Conservation (phyloP, 2,888 invertebrate genomes). For the Parnassius glacialis region DNA sequence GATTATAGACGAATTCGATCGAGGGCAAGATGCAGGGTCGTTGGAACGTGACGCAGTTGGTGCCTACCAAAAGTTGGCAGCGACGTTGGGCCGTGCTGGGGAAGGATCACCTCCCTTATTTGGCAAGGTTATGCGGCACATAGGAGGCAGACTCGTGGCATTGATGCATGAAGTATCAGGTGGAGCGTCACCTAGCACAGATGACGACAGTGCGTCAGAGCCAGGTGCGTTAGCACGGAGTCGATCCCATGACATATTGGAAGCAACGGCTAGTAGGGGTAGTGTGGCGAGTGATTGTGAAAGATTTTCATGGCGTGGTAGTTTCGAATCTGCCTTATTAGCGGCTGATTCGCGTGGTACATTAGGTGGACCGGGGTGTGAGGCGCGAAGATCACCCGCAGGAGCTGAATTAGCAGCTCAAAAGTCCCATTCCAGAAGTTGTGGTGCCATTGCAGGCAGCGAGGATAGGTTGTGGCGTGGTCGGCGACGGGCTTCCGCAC, state of each 20-base stretch:
- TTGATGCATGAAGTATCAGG: slow-evolving; percentile 96
- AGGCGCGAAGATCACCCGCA: slow-evolving; percentile 90
- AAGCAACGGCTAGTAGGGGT: slow-evolving; percentile 78
- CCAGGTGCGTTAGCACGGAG: slow-evolving; percentile 86
- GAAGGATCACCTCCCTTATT: slow-evolving; percentile 90
- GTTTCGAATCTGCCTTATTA: slow-evolving; percentile 94
- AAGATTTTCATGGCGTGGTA: slow-evolving; percentile 94
- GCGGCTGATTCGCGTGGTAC: slow-evolving; percentile 93
- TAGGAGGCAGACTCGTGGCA: slow-evolving; percentile 91
- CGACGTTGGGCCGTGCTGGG: slow-evolving; percentile 89
- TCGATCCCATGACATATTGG: slow-evolving; percentile 90
- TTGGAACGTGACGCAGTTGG: slow-evolving; percentile 89
- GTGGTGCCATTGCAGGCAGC: slow-evolving; percentile 91
- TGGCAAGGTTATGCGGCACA: slow-evolving; percentile 95
- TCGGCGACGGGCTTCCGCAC: slow-evolving; percentile 70
- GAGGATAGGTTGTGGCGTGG: slow-evolving; percentile 78
- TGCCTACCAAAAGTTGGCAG: slow-evolving; percentile 92
- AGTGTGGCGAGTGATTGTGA: slow-evolving; percentile 93
- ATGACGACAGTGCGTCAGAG: slow-evolving; percentile 87
- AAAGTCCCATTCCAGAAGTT: slow-evolving; percentile 89
- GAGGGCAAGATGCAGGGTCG: slow-evolving; percentile 82
- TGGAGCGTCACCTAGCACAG: slow-evolving; percentile 87
- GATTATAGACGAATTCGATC: slow-evolving; percentile 93
- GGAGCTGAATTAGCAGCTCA: slow-evolving; percentile 91
- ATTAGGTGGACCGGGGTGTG: slow-evolving; percentile 86